A percentile compares a stretch with the other conserved stretches of the same genome.
Evolutionary conservation across 2,888 invertebrate genomes (phyloP).

Genomic region (Archaeoteleia sp.): DNA sequence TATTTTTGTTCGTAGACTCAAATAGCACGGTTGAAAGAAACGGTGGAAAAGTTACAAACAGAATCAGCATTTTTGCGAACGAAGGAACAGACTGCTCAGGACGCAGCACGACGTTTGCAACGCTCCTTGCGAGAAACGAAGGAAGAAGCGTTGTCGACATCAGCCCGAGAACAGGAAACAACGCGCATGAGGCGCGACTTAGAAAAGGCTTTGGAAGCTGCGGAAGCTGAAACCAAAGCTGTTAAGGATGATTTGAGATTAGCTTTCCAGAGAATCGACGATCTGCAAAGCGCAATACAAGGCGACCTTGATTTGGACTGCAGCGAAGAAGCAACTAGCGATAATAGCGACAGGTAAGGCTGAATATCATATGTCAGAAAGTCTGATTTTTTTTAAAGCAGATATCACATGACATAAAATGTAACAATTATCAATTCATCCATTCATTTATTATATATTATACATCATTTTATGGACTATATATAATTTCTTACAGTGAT

Average conservation of each 20-base stretch:
- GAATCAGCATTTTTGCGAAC: conserved; percentile 83
- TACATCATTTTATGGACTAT: no score
- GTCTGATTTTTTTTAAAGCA: no score
- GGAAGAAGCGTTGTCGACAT: conserved; percentile 84
- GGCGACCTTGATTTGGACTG: conserved; percentile 85
- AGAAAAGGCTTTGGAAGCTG: conserved; percentile 83
- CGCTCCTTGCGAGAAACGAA: conserved; percentile 83
- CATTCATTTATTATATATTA: background rate
- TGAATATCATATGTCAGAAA: no score
- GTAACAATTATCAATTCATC: background rate
- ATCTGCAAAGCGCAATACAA: conserved; percentile 94
- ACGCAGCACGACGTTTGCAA: conserved; percentile 85
- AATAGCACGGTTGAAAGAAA: conserved; percentile 82
- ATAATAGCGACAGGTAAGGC: conserved; percentile 82
- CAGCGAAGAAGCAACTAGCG: conserved; percentile 76
- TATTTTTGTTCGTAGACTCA: conserved; percentile 75
- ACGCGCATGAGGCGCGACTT: conserved; percentile 84
- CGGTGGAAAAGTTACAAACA: conserved; percentile 82
- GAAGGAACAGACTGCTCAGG: conserved; percentile 86
- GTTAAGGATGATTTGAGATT: conserved; percentile 88
- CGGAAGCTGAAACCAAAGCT: conserved; percentile 83
- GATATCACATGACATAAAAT: background rate
- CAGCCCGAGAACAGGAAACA: conserved; percentile 85
- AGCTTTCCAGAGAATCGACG: conserved; percentile 92
- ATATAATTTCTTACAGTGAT: conserved; percentile 61